These are phyloP conservation scores for Buceros bicornis DNA, from an alignment of 2,797 vertebrate genomes.

Conservation along the genomic window DNA sequence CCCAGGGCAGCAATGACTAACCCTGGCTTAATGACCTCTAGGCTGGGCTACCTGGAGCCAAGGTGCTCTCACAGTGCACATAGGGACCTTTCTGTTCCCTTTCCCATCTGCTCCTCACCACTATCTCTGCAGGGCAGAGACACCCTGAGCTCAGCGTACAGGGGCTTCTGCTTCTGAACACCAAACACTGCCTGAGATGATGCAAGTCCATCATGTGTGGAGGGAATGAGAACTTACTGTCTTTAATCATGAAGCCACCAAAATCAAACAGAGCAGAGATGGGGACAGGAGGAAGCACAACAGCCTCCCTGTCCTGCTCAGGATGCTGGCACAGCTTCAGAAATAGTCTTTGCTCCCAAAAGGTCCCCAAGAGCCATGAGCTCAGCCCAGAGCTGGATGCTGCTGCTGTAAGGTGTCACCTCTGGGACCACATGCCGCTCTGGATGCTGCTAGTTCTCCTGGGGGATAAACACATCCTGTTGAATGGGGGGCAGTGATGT, in stretches of 20 bases:
- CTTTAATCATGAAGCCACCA: background rate
- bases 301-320: fast-evolving
- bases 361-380: background rate
- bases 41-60: background rate
- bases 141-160: fast-evolving
- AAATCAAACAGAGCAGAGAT: background rate
- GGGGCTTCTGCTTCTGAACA: background rate
- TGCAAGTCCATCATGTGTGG: fast-evolving
- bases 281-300: background rate
- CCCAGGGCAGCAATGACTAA: background rate
- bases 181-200: background rate
- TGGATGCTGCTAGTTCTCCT: background rate
- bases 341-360: background rate
- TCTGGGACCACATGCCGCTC: background rate
- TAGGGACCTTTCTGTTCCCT: background rate
- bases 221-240: background rate
- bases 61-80: fast-evolving
- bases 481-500: fast-evolving
- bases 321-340: fast-evolving
- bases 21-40: background rate
- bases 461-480: background rate
- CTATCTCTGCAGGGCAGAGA: background rate
- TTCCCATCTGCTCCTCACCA: background rate
- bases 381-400: background rate
- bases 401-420: background rate